Evolutionary conservation across 2,888 invertebrate species (phyloP), one percentile per base, ranked within the genome.

Genomic region (Cremastinae sp.): DNA sequence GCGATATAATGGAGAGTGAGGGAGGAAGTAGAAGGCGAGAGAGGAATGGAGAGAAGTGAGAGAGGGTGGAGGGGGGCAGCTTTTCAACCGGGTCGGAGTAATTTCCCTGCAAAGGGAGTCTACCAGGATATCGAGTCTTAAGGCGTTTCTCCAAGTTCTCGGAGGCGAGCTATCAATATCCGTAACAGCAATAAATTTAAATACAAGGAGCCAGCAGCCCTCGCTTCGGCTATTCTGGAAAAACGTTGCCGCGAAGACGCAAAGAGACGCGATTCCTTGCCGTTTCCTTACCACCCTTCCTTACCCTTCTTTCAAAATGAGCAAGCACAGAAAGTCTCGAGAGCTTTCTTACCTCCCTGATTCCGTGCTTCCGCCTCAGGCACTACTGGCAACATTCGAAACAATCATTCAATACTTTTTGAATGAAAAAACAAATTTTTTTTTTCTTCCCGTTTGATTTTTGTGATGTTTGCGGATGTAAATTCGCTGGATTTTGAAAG

Each of bases 151-250:
- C 41, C 69, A 41, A 69, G 59, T 18, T 61, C 36, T 1, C n/a
- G 20, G 43, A 12, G 14, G 41, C 34, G 41, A 41, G 70, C 62
- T 51, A 45, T 78, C 76, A 70, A 62, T 71, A 66, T 69, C 66
- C 68, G 65, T 74, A 68, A 71, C 59, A 51, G 59, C 78, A 66
- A 78, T 78, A 77, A 78, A 78, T 78, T 70, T 77, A 62, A 71
- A 74, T 78, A 71, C 69, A 59, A 65, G 70, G 18, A 45, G 18
- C 34, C 41, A 59, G 10, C 10, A 28, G 34, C 28, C 12, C 49
- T 41, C 12, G 51, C 61, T 47, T 43, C 18, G 53, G 43, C 59
- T 45, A 43, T 69, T 51, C 28, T 43, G 12, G 28, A 18, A n/a
- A 20, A 59, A 47, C 36, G 45, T 59, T 45, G 47, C 38, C 43